Base-by-base conservation (phyloP, 2,113 vertebrate genomes). In the Pluvialis apricaria region DNA sequence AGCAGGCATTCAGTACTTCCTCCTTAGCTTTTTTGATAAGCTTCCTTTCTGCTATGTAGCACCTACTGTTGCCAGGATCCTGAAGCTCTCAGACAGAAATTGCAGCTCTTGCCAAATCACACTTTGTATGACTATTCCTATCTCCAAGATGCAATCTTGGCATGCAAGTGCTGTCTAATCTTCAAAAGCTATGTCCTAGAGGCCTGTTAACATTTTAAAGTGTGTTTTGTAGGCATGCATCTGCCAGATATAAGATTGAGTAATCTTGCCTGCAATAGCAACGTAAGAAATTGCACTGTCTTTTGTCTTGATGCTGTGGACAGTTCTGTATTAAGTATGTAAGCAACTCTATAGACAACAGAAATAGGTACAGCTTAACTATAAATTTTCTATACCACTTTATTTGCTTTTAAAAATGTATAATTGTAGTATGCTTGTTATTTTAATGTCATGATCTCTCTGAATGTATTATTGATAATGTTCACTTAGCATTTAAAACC, bases 161-260 rank as follows among this genome's bases (percentile, higher is more conserved):
- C 11, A 10, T 87, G 31, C 16, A 52, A 40, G 66, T 51, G 49
- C 49, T 76, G 36, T 58, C 36, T 95, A 17, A 68, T 92, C 45
- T 75, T 83, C 76, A 94, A 72, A 95, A 95, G 51, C 76, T 62
- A 5, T 90, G 60, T 73, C 94, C 88, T 95, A 70, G 22, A 83
- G 96, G 92, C 79, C 38, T 94, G 44, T 62, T 81, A 21, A 26
- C 28, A 15, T 77, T 32, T n/a, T 42, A 32, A 79, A n/a, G 55
- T 49, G 28, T 25, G 12, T 92, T 86, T 60, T 81, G 31, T 78
- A 78, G 82, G 60, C 42, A 17, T 34, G 36, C 13, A 2, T 62
- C 69, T 95, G 82, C 47, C 38, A 66, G 32, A 25, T 72, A 28
- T 0, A 7, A 26, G 42, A 31, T 44, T 70, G 51, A 75, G 80